Percentiles rank a stretch among this genome's conserved stretches.
These are phyloP conservation scores for Heliothis subflexa DNA, from an alignment of 1,140 invertebrate species.

Conservation along the genomic window DNA sequence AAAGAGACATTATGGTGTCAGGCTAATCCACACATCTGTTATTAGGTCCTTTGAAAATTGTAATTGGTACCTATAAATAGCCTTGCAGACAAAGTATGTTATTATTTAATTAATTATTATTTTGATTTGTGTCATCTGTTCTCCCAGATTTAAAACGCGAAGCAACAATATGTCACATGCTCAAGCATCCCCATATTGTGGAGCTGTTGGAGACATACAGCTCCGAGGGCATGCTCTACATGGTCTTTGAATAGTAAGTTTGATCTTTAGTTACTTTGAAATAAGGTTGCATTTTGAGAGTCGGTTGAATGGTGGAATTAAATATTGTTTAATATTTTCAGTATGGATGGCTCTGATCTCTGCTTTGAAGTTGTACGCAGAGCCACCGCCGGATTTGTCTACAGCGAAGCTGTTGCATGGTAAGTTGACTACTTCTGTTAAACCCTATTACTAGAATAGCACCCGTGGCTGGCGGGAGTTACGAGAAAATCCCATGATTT, in stretches of 20 bases:
- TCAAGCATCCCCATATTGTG: conserved; percentile 99
- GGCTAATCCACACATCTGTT: too few relatives aligned
- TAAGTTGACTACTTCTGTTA: conserved; percentile 82
- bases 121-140: neutral
- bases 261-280: neutral
- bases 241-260: conserved; percentile 99
- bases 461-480: too few relatives aligned
- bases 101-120: too few relatives aligned
- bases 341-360: conserved; percentile 99
- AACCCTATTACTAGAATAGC: too few relatives aligned
- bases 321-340: conserved; percentile 86
- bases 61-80: neutral
- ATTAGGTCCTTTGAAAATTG: too few relatives aligned
- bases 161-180: conserved; percentile 99
- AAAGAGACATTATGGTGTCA: neutral
- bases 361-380: conserved; percentile 99
- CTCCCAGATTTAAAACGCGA: conserved; percentile 97
- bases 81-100: too few relatives aligned
- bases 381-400: conserved; percentile 98
- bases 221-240: conserved; percentile 99
- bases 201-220: conserved; percentile 99
- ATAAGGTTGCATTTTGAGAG: too few relatives aligned
- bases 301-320: neutral
- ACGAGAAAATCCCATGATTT: too few relatives aligned
- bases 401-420: conserved; percentile 99